Base-by-base conservation (phyloP, 2,888 invertebrate species). In the Linnaemya vulpina region DNA sequence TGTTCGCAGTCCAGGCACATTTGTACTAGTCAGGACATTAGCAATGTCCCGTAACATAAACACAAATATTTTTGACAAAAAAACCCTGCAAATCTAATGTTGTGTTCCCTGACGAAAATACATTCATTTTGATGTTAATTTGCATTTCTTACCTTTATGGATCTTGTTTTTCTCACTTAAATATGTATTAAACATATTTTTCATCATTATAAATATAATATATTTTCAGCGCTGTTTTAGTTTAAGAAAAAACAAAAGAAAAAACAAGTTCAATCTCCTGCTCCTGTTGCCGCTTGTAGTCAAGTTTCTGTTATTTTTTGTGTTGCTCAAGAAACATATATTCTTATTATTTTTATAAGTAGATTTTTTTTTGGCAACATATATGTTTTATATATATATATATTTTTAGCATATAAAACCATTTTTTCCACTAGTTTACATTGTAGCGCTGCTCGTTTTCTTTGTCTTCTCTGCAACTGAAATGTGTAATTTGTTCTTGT, bases 401-500 rank as follows among this genome's bases (percentile, higher is more conserved):
- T n/a, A n/a, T 67, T 58, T 67, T 67, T 67, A 30, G 46, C 9
- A 68, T 49, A 67, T 60, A 13, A 60, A 49, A 68, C 13, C 38
- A 53, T 43, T 77, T 55, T 75, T 79, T 79, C 51, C n/a, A 55
- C 1, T 25, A 35, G 13, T 46, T 77, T 58, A 58, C 55, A 71
- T 77, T 73, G 76, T 62, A 77, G 11, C 38, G 43, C 65, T 68
- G 20, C 20, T 70, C 55, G 62, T 70, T 51, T 80, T 40, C n/a
- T 38, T 10, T 68, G 40, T 17, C 67, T 73, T 55, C 25, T 25
- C 53, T 40, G 60, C 13, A 65, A 78, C 65, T 75, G 75, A 75
- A 82, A 85, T 75, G 67, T 85, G 82, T 82, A 85, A 85, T 85
- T 85, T 85, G 85, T 85, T 85, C 82, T 82, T 85, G 82, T 85